phyloP scores from a whole-genome alignment of 2,888 invertebrate species.

The Andrena trimmerana region DNA sequence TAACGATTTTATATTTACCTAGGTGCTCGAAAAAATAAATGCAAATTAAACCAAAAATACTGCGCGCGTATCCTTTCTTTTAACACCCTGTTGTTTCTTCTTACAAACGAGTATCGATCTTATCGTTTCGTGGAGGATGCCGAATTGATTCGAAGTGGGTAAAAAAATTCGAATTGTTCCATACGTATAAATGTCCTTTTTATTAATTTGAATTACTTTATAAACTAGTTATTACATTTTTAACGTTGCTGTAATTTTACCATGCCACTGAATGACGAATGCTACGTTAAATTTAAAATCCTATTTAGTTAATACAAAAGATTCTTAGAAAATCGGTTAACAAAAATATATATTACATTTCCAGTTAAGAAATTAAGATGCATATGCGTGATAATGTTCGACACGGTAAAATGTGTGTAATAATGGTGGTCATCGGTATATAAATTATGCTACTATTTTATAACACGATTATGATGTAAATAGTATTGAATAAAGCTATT shows the following conservation, averaged over 20 bases:
- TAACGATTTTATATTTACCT: slow-evolving; percentile 81
- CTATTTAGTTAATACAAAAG: slow-evolving; percentile 62
- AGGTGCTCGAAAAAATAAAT: slow-evolving; percentile 81
- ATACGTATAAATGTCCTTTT: slow-evolving; percentile 75
- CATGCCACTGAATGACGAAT: slow-evolving; percentile 72
- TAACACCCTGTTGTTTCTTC: slow-evolving; percentile 21
- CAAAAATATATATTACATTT: slow-evolving; percentile 68
- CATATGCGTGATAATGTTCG: slow-evolving; percentile 50
- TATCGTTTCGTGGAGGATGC: neutral
- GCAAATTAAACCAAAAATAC: slow-evolving; percentile 61
- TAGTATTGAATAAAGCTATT: slow-evolving; percentile 38
- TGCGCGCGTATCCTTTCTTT: slow-evolving; percentile 11
- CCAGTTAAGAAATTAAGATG: slow-evolving; percentile 61
- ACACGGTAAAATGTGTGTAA: slow-evolving; percentile 38
- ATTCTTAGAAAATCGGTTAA: slow-evolving; percentile 66
- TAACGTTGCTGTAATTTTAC: slow-evolving; percentile 72
- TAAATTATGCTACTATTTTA: slow-evolving; percentile 48
- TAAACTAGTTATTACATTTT: slow-evolving; percentile 74
- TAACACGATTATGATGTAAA: slow-evolving; percentile 42
- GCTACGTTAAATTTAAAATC: slow-evolving; percentile 57
- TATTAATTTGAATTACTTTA: slow-evolving; percentile 74
- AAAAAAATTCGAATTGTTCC: slow-evolving; percentile 44
- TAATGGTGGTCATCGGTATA: slow-evolving; percentile 26
- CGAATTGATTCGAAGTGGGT: slow-evolving; percentile 19
- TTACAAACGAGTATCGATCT: neutral